A percentile compares a stretch with the other conserved stretches of the same genome.
phyloP scores from a whole-genome alignment of 2,113 vertebrate species.

The Zosterops japonicus region DNA sequence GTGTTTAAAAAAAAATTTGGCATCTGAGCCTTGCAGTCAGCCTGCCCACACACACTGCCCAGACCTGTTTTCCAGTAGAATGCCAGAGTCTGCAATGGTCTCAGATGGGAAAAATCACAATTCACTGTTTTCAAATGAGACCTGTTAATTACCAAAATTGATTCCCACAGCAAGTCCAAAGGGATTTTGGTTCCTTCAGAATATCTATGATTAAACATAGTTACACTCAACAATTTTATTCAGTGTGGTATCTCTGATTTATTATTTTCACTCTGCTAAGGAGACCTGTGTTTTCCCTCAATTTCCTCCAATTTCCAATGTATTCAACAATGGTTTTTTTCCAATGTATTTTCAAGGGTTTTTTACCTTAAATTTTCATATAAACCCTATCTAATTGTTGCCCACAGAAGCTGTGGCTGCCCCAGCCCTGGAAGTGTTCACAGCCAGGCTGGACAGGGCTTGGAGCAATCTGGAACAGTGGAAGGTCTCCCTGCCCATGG shows the following conservation, averaged over 20 bases:
- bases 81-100: fast-evolving
- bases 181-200: not conserved
- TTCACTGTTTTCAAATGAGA: not conserved
- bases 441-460: too few species aligned
- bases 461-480: too few species aligned
- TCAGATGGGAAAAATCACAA: not conserved
- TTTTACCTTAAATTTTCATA: not conserved
- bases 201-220: not conserved
- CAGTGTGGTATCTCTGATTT: not conserved
- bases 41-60: not conserved
- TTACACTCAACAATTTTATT: not conserved
- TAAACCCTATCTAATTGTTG: not conserved
- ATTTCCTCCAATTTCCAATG: not conserved
- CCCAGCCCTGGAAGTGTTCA: too few species aligned
- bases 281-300: fast-evolving
- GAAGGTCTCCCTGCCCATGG: too few species aligned
- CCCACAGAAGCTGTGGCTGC: not conserved
- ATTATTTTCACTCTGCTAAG: not conserved
- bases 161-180: not conserved
- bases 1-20: not conserved
- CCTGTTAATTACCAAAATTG: not conserved
- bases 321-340: not conserved
- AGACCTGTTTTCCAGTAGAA: not conserved
- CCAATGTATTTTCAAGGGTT: not conserved
- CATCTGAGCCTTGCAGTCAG: not conserved